These are phyloP conservation scores for Abscondita cerata DNA, from an alignment of 2,888 invertebrate genomes.

Conservation along the genomic window DNA sequence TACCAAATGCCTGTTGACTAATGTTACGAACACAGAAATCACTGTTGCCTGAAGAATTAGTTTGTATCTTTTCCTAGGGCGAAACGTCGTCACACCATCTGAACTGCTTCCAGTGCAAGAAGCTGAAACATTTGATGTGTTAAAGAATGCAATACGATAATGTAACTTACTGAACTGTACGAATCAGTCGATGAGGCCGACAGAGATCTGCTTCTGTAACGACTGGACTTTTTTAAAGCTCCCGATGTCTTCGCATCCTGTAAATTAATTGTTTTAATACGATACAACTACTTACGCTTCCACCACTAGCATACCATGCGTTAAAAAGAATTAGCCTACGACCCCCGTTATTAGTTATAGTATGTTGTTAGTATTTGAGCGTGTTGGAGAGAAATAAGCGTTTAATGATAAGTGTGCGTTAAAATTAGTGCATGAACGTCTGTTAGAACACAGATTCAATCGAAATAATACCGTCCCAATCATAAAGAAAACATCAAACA, in stretches of 20 bases:
- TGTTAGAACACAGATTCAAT: too few species aligned
- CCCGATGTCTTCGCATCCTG: constrained; percentile 70
- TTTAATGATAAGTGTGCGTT: too few species aligned
- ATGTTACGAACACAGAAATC: constrained; percentile 96
- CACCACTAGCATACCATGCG: too few species aligned
- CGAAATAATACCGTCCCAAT: too few species aligned
- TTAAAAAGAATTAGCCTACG: too few species aligned
- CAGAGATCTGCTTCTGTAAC: constrained; percentile 88
- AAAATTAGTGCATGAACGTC: too few species aligned
- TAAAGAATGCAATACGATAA: background rate
- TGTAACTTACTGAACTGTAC: constrained; percentile 85
- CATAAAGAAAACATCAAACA: too few species aligned
- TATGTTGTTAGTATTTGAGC: too few species aligned
- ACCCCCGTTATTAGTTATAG: too few species aligned
- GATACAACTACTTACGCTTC: too few species aligned
- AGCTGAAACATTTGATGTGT: constrained; percentile 42
- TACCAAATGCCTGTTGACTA: constrained; percentile 90
- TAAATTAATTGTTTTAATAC: constrained; percentile 35
- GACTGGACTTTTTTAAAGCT: constrained; percentile 84
- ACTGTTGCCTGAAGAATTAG: constrained; percentile 80
- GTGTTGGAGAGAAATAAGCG: too few species aligned
- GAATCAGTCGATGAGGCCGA: constrained; percentile 96
- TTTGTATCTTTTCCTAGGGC: constrained; percentile 91
- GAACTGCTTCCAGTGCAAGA: constrained; percentile 84
- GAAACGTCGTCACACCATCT: constrained; percentile 93